Base-by-base conservation (phyloP, 2,797 vertebrate genomes). In the Argyrosomus regius region DNA sequence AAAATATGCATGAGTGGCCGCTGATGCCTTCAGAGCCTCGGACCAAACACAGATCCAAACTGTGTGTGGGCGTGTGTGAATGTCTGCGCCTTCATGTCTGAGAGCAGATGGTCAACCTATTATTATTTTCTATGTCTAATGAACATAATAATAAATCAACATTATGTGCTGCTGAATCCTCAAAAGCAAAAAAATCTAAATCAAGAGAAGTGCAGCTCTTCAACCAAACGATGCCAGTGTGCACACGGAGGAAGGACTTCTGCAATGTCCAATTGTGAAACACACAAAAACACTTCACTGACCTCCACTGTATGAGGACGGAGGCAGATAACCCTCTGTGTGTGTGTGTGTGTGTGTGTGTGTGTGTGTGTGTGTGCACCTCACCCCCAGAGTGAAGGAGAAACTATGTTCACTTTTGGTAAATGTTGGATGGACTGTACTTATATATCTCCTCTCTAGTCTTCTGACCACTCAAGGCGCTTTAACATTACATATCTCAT, bases 1-100 rank as follows among this genome's bases (percentile, higher is more conserved):
- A 64, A 66, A 70, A 87, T 58, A 87, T 63, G 72, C 66, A 81
- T n/a, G 67, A 80, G 82, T 50, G 54, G 69, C 78, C 48, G 13
- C 60, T 17, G 45, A 6, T 69, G 61, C 48, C 35, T 16, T 70
- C 31, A 22, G 35, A 76, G 53, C 14, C 53, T 0, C 1, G 17
- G 48, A 66, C 49, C 17, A 50, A 35, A 20, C 17, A 24, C 31
- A 39, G 12, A 22, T 18, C 43, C 17, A 46, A 17, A 12, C 14
- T 22, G 1, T 28, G 56, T 43, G 39, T 26, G 59, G 28, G 50
- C 8, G 31, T 39, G 20, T 43, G 45, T 35, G 46, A 9, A 18
- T 16, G 17, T 17, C 0, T 20, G 28, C 17, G 26, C 16, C 18
- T 11, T 18, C 4, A 9, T 50, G 5, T 49, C 39, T 28, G 41